A percentile compares a stretch with the other conserved stretches of the same genome.
These are phyloP conservation scores for Silurus aristotelis DNA, from an alignment of 2,797 vertebrate genomes.

Conservation along the genomic window DNA sequence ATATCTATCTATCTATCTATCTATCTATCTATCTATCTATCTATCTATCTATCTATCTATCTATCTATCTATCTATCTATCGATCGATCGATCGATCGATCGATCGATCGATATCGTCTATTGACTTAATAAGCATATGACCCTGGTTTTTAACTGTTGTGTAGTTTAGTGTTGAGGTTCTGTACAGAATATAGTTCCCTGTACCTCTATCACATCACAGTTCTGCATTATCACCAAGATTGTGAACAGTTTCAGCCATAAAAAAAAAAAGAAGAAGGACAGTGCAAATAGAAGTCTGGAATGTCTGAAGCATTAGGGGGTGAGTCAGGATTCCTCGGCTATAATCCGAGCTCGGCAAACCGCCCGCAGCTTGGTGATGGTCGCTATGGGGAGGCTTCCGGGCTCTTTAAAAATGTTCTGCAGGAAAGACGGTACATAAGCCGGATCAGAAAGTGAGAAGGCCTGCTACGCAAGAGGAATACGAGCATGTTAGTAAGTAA, in stretches of 20 bases:
- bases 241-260: slow-evolving; percentile 45
- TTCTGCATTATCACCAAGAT: slow-evolving; percentile 80
- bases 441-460: slow-evolving; percentile 28
- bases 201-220: neutral
- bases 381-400: slow-evolving; percentile 83
- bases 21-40: too few species aligned
- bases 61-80: too few species aligned
- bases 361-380: slow-evolving; percentile 80
- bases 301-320: slow-evolving; percentile 57
- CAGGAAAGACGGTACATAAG: neutral
- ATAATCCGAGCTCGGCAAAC: slow-evolving; percentile 72
- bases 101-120: too few species aligned
- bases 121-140: neutral
- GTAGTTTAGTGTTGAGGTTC: neutral
- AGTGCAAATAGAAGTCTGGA: slow-evolving; percentile 60
- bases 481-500: neutral
- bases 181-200: neutral
- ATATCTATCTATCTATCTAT: too few species aligned
- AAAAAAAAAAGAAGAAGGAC: slow-evolving; percentile 12
- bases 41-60: too few species aligned
- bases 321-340: slow-evolving; percentile 67
- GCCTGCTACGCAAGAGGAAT: neutral
- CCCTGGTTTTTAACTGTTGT: neutral
- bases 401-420: slow-evolving; percentile 90
- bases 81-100: too few species aligned